These are phyloP conservation scores for Ascidia mentula DNA, from an alignment of 23 tunicate species.

Conservation along the genomic window DNA sequence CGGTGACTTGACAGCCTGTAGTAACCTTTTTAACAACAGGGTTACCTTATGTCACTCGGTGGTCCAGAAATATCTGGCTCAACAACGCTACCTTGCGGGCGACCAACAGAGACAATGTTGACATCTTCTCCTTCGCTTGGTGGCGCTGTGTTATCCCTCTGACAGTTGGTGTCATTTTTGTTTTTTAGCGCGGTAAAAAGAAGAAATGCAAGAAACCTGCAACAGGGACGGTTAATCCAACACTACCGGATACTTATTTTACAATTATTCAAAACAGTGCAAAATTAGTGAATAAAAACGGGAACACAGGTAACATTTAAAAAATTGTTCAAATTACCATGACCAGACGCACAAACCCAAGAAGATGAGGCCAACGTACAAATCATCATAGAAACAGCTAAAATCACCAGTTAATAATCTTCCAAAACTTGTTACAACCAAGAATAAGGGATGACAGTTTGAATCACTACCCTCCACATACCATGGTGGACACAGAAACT, in stretches of 20 bases:
- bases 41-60: background rate
- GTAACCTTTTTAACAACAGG: background rate
- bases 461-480: conserved; percentile 11
- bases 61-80: background rate
- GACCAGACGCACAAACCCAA: conserved; percentile 24
- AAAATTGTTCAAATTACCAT: conserved; percentile 28
- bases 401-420: conserved; percentile 39
- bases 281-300: background rate
- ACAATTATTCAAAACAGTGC: background rate
- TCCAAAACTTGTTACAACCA: conserved; percentile 17
- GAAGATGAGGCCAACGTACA: conserved; percentile 18
- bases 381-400: conserved; percentile 21
- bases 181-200: background rate
- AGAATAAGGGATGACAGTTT: background rate
- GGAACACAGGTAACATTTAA: background rate
- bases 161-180: background rate
- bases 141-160: background rate
- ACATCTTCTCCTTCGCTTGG: background rate
- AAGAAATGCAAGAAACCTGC: background rate
- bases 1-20: background rate
- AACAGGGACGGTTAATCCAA: no score
- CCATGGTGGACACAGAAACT: background rate
- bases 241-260: background rate
- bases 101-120: background rate
- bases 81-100: background rate